Evolutionary conservation across 64 coral and sea anemone genomes (phyloP).

Genomic region (Actinia tenebrosa): DNA sequence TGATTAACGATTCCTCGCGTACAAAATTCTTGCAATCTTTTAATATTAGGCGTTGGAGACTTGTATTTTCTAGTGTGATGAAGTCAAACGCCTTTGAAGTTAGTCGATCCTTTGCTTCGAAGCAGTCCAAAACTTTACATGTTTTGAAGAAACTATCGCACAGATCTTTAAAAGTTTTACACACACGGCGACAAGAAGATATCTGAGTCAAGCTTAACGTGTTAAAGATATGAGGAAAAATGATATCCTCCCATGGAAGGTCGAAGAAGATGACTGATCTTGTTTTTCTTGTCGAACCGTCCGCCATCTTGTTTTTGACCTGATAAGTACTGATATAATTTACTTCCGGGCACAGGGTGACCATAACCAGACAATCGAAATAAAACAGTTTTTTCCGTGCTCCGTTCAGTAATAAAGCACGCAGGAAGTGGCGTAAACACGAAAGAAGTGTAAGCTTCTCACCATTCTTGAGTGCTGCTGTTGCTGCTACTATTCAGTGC

Average conservation of each 20-base stretch:
- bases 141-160: conserved; percentile 65
- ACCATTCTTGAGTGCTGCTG: too few species aligned
- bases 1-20: conserved; percentile 42
- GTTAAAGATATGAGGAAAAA: conserved; percentile 71
- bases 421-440: too few species aligned
- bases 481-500: too few species aligned
- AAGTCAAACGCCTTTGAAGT: conserved; percentile 46
- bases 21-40: conserved; percentile 79
- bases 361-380: background rate
- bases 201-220: conserved; percentile 57
- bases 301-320: conserved; percentile 63
- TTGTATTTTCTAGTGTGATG: conserved; percentile 49
- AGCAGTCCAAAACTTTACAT: conserved; percentile 61
- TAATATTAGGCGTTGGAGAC: conserved; percentile 54
- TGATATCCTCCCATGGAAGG: conserved; percentile 78
- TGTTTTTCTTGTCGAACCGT: background rate
- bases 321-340: background rate
- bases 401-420: too few species aligned
- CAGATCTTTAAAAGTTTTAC: conserved; percentile 49
- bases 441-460: too few species aligned
- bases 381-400: too few species aligned
- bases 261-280: conserved; percentile 33
- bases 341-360: conserved; percentile 14
- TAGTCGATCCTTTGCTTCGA: conserved; percentile 36
- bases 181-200: conserved; percentile 55